Evolutionary conservation across 2,888 invertebrate species (phyloP).

Genomic region (Drosophila merina): DNA sequence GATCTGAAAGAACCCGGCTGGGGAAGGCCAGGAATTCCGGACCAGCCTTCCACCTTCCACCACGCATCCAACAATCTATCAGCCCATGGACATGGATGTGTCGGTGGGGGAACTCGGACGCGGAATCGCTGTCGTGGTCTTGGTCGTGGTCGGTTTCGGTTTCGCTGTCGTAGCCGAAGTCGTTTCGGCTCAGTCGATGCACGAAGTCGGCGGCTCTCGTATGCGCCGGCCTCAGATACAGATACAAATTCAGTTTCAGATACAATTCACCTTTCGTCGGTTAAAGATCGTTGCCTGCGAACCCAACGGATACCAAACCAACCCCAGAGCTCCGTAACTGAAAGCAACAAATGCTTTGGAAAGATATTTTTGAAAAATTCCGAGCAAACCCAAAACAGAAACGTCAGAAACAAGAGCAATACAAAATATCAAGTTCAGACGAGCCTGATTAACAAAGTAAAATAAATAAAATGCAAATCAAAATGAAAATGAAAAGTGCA

Average conservation of each 20-base stretch:
- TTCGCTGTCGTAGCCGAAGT: background rate
- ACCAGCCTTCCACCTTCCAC: conserved; percentile 2
- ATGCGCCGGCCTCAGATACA: conserved; percentile 7
- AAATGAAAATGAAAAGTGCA: conserved; percentile 24
- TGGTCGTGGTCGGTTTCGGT: background rate
- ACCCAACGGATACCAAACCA: conserved; percentile 51
- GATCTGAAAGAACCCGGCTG: background rate
- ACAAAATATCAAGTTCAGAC: conserved; percentile 13
- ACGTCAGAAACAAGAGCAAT: conserved; percentile 15
- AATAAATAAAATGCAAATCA: background rate
- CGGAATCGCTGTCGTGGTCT: too few relatives aligned
- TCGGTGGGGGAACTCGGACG: too few relatives aligned
- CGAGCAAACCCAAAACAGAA: conserved; percentile 22
- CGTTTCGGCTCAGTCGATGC: conserved; percentile 9
- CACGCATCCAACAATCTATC: conserved; percentile 19
- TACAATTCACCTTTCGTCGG: conserved; percentile 82
- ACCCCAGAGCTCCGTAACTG: conserved; percentile 14
- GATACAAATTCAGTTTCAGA: conserved; percentile 79
- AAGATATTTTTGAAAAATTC: conserved; percentile 41
- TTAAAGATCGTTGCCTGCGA: conserved; percentile 75
- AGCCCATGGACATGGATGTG: conserved; percentile 19
- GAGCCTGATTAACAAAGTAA: conserved; percentile 30
- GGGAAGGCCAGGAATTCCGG: conserved; percentile 3
- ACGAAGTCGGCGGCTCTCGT: conserved; percentile 21
- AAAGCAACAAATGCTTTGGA: conserved; percentile 31